Base-by-base conservation (phyloP, 2,797 vertebrate species). In the Rhincodon typus region DNA sequence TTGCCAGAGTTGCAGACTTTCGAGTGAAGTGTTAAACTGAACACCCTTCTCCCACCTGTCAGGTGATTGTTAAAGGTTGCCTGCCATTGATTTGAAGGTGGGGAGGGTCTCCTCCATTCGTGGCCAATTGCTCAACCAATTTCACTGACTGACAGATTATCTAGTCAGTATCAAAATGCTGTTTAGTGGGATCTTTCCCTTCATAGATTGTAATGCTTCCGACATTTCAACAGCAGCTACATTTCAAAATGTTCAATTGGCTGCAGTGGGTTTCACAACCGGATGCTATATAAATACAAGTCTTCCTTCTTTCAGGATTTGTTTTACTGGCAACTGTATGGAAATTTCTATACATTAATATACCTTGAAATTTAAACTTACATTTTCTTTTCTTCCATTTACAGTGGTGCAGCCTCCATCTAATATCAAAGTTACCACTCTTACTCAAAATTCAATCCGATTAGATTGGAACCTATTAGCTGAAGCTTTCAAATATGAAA, bases 381-480 rank as follows among this genome's bases (percentile, higher is more conserved):
- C 53, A 4, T 30, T 62, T 17, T 79, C 42, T 70, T 72, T 50
- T 91, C 95, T 95, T 72, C 27, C 67, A 53, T 95, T 67, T 90
- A 57, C 57, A 98, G 98, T 98, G 97, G 96, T 96, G 15, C 95
- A 86, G 87, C 98, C 98, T 62, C 98, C 98, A 1, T 0, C 0
- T 0, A 74, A 25, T 17, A 21, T 98, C 6, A 96, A 42, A 0
- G 97, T 91, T 4, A 96, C 15, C 0, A 96, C 97, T 86, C 96
- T 84, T 0, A 94, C 95, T 27, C 46, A 0, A 3, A 96, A 88
- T 67, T 88, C 96, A 0, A 97, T 96, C 0, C 96, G 50, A 42
- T 93, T 98, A 96, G 96, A n/a, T 0, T 98, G 98, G 98, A 23
- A 96, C 77, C 96, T 97, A 0, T 97, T 98, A 94, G 50, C 96